These are phyloP conservation scores for Myrmecophaga tridactyla DNA, from an alignment of 2,113 vertebrate genomes.

Conservation along the genomic window DNA sequence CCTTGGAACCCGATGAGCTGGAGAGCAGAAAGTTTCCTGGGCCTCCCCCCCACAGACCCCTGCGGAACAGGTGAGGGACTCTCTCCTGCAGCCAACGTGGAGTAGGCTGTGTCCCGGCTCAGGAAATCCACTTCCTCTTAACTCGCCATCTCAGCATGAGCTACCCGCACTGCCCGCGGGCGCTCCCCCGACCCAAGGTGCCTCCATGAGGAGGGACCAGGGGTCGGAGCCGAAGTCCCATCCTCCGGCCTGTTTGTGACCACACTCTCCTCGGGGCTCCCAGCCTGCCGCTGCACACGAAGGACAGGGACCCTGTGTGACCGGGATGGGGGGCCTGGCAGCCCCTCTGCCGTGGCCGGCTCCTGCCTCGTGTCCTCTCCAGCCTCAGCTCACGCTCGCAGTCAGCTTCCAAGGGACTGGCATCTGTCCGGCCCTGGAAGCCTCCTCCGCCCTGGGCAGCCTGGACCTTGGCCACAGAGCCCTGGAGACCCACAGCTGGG, in stretches of 20 bases:
- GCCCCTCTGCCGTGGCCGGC: not conserved
- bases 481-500: not conserved
- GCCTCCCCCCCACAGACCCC: too few relatives aligned
- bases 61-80: not conserved
- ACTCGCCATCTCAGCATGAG: not conserved
- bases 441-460: not conserved
- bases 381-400: not conserved
- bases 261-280: too few relatives aligned
- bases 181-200: not conserved
- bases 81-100: not conserved
- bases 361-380: not conserved
- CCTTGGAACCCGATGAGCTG: not conserved
- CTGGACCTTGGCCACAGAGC: not conserved
- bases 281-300: too few relatives aligned
- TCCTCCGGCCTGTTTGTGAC: not conserved
- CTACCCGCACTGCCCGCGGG: rapidly evolving
- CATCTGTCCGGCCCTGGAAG: not conserved
- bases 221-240: too few relatives aligned
- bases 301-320: not conserved
- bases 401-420: not conserved
- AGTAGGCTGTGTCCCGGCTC: not conserved
- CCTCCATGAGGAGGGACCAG: not conserved
- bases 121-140: not conserved
- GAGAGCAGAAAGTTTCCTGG: not conserved
- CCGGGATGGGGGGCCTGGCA: too few relatives aligned